Percentiles rank a stretch among this genome's conserved stretches.
These are phyloP conservation scores for Percopsis transmontana DNA, from an alignment of 2,113 vertebrate species.

Conservation along the genomic window DNA sequence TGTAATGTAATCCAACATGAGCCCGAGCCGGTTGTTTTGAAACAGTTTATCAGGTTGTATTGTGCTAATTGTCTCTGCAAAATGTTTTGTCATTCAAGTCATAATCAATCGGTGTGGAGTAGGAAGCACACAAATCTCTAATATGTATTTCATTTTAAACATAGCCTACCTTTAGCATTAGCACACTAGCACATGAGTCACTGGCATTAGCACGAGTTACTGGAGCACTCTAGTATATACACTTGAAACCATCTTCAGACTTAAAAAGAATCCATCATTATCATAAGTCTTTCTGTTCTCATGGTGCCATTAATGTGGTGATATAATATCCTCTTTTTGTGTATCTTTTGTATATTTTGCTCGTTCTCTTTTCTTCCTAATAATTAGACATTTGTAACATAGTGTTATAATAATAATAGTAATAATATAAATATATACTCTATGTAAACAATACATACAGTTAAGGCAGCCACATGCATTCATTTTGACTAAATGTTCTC, in stretches of 20 bases:
- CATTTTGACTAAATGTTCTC: conserved; percentile 1
- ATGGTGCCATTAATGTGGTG: background rate
- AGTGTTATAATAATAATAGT: no score
- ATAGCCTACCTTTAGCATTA: no score
- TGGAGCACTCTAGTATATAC: conserved; percentile 4
- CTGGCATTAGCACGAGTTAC: conserved; percentile 3
- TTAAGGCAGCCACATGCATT: background rate
- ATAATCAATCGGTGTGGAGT: conserved; percentile 20
- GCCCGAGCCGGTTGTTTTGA: conserved; percentile 28
- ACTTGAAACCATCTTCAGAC: conserved; percentile 22
- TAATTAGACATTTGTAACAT: no score
- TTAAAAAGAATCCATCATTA: conserved; percentile 8
- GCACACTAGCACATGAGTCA: background rate
- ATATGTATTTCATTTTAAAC: no score
- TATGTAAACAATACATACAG: background rate
- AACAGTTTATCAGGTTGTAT: conserved; percentile 51
- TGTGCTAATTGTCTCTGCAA: conserved; percentile 43
- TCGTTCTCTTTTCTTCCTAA: no score
- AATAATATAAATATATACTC: background rate
- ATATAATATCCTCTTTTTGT: no score
- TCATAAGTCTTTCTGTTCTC: conserved; percentile 15
- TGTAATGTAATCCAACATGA: no score
- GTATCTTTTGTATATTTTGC: no score
- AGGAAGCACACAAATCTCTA: conserved; percentile 4
- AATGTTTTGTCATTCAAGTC: conserved; percentile 30